phyloP scores from a whole-genome alignment of 2,113 vertebrate species.

The Ondatra zibethicus region DNA sequence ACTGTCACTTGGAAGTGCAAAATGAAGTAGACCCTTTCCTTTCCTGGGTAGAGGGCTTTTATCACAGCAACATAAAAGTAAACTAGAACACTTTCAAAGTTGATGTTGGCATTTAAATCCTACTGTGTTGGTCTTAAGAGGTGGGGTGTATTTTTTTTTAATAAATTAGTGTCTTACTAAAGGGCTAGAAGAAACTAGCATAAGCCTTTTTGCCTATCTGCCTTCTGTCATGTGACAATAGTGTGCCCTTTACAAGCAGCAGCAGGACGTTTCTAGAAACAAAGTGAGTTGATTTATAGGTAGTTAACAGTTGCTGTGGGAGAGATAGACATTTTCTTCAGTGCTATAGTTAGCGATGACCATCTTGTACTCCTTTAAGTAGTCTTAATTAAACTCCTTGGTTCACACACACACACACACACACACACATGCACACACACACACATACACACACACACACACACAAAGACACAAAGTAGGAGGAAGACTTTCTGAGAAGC shows the following conservation, averaged over 20 bases:
- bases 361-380: neutral
- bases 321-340: neutral
- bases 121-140: neutral
- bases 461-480: neutral
- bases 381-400: neutral
- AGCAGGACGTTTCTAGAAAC: neutral
- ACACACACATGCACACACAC: neutral
- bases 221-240: neutral
- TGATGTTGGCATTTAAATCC: neutral
- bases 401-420: neutral
- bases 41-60: neutral
- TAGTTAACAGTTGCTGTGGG: neutral
- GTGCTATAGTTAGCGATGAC: neutral
- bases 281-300: neutral
- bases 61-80: neutral
- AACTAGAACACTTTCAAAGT: neutral
- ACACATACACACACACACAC: too few species aligned
- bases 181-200: neutral
- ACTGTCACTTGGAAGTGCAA: neutral
- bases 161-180: neutral
- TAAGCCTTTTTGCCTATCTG: neutral
- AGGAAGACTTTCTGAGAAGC: neutral
- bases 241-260: neutral
- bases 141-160: too few species aligned
- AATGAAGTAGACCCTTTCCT: neutral